Percentiles rank a stretch among this genome's conserved stretches.
Conservation (phyloP, 2,888 invertebrate genomes). For the Callyntrura sp. region DNA sequence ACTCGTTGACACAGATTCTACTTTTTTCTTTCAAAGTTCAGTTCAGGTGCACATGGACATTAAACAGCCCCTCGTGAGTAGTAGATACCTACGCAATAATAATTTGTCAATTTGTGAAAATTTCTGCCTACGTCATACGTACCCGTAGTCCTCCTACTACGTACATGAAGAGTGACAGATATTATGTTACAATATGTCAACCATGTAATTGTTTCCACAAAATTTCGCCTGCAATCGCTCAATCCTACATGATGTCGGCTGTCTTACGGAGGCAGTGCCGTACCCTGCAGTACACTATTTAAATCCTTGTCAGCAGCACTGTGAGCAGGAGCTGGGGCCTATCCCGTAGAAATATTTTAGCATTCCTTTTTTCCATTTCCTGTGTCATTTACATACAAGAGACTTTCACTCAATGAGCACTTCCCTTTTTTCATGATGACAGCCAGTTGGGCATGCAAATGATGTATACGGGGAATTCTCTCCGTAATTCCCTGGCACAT, state of each 20-base stretch:
- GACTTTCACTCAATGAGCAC: constrained; percentile 45
- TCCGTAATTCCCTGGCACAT: constrained; percentile 31
- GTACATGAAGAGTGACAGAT: background rate
- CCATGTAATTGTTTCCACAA: constrained; percentile 30
- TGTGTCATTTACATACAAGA: constrained; percentile 60
- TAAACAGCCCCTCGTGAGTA: too few relatives aligned
- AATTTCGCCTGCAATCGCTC: background rate
- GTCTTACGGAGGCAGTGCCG: background rate
- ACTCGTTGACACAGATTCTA: background rate
- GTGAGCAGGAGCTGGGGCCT: too few relatives aligned
- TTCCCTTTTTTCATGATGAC: constrained; percentile 25
- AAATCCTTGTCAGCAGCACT: background rate
- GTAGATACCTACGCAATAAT: too few relatives aligned
- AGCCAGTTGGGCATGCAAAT: constrained; percentile 39
- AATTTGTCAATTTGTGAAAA: background rate
- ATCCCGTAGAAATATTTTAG: constrained; percentile 2
- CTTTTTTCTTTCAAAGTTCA: background rate
- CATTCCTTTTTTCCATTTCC: constrained; percentile 39
- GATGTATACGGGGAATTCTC: constrained; percentile 4
- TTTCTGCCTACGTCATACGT: background rate
- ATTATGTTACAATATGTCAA: constrained; percentile 7
- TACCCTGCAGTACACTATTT: background rate
- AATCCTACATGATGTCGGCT: background rate
- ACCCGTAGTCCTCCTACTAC: background rate
- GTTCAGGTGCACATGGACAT: background rate